Conservation (phyloP, 2,888 invertebrate species). For the Cynaeus angustus region DNA sequence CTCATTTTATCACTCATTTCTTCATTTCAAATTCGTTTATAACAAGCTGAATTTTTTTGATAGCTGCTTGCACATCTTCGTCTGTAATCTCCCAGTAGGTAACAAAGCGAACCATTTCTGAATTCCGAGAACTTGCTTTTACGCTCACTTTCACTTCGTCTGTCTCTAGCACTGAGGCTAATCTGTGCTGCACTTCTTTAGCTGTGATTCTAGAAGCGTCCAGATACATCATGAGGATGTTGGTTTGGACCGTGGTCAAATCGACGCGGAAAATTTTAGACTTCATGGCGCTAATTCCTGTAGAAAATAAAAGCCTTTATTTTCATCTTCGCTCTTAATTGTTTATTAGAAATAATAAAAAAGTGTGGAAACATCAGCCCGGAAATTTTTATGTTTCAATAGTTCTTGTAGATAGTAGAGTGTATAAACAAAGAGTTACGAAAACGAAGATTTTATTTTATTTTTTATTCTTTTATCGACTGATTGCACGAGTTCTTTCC, state of each 20-base stretch:
- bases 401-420: too few species aligned
- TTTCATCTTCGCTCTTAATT: too few species aligned
- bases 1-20: not conserved
- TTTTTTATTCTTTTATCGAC: too few species aligned
- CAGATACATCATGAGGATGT: conserved; percentile 81
- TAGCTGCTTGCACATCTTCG: conserved; percentile 78
- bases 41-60: conserved; percentile 82
- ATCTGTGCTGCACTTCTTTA: conserved; percentile 73
- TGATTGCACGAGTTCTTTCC: too few species aligned
- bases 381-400: too few species aligned
- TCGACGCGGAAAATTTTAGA: conserved; percentile 79
- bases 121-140: conserved; percentile 76
- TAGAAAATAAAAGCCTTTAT: not conserved
- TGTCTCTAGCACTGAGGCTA: conserved; percentile 71
- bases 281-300: conserved; percentile 77
- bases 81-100: conserved; percentile 82
- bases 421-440: too few species aligned
- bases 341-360: too few species aligned
- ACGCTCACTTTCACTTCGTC: conserved; percentile 75
- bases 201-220: conserved; percentile 73
- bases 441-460: too few species aligned
- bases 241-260: conserved; percentile 78
- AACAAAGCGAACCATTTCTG: conserved; percentile 79
- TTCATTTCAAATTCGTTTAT: conserved; percentile 74
- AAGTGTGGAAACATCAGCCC: too few species aligned